Evolutionary conservation across 2,888 invertebrate species (phyloP).

Genomic region (Molorchus minor): DNA sequence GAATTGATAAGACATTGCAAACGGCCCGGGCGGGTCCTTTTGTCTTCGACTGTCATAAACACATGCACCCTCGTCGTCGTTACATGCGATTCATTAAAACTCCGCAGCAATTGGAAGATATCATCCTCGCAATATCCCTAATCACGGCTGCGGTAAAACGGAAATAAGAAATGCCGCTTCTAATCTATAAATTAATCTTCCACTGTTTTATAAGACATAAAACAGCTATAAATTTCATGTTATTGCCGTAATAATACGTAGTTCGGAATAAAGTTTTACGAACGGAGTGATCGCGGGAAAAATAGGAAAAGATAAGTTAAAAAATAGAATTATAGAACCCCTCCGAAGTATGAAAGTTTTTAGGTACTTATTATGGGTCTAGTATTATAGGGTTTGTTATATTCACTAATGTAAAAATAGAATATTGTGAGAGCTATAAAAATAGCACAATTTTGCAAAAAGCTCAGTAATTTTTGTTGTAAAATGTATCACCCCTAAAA

Average conservation of each 20-base stretch:
- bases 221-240: background rate
- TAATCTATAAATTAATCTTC: constrained; percentile 11
- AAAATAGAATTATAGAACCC: too few relatives aligned
- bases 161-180: background rate
- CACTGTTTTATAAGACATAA: background rate
- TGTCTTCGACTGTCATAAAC: constrained; percentile 44
- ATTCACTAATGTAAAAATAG: too few relatives aligned
- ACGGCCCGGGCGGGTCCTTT: constrained; percentile 40
- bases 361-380: too few relatives aligned
- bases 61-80: constrained; percentile 43
- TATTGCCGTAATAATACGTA: background rate
- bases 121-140: constrained; percentile 15
- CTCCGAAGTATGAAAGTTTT: too few relatives aligned
- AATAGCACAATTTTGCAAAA: too few relatives aligned
- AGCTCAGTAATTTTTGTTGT: too few relatives aligned
- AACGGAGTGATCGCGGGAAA: too few relatives aligned
- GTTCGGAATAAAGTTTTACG: background rate
- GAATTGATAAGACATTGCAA: constrained; percentile 26
- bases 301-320: too few relatives aligned
- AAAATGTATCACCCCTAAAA: too few relatives aligned
- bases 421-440: too few relatives aligned
- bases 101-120: constrained; percentile 25
- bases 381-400: too few relatives aligned
- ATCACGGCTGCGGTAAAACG: background rate
- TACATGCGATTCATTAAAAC: constrained; percentile 33